Conservation (phyloP, 2,888 invertebrate genomes). For the Acronicta leporina region DNA sequence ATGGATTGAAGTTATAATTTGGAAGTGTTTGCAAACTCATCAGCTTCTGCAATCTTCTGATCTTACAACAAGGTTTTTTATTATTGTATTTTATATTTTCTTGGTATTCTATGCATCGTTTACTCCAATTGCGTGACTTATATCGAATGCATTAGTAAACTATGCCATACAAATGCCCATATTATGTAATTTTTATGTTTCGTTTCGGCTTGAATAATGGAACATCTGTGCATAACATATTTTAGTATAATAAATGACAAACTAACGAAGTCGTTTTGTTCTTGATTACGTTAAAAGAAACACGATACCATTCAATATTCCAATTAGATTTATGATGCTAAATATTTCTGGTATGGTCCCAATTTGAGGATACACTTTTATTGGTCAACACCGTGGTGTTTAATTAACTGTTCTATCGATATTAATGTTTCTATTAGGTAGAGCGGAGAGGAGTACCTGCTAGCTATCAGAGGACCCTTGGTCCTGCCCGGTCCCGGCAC, state of each 20-base stretch:
- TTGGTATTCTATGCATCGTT: constrained; percentile 5
- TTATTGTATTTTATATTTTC: too few species aligned
- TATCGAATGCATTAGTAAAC: constrained; percentile 35
- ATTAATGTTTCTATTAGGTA: constrained; percentile 40
- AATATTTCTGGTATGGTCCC: constrained; percentile 20
- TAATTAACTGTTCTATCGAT: constrained; percentile 51
- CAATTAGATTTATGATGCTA: constrained; percentile 35
- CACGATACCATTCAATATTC: constrained; percentile 18
- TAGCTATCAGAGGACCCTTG: constrained; percentile 48
- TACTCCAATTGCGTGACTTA: constrained; percentile 46
- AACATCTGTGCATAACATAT: constrained; percentile 37
- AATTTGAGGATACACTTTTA: constrained; percentile 24
- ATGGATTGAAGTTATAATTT: too few species aligned
- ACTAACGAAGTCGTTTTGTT: constrained; percentile 6
- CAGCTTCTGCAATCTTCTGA: too few species aligned
- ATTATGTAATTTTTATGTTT: constrained; percentile 40
- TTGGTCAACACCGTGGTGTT: constrained; percentile 12
- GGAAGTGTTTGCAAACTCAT: too few species aligned
- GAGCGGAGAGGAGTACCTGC: constrained; percentile 22
- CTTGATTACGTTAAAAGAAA: background rate
- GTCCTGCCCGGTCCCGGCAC: constrained; percentile 60
- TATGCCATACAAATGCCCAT: constrained; percentile 38
- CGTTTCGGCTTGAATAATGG: constrained; percentile 12
- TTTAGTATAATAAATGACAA: constrained; percentile 27
- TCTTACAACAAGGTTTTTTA: too few species aligned